Evolutionary conservation across 35 echinoderm and acorn worm genomes (phyloP), one percentile per base, ranked within the genome.

Genomic region (Eucidaris tribuloides): DNA sequence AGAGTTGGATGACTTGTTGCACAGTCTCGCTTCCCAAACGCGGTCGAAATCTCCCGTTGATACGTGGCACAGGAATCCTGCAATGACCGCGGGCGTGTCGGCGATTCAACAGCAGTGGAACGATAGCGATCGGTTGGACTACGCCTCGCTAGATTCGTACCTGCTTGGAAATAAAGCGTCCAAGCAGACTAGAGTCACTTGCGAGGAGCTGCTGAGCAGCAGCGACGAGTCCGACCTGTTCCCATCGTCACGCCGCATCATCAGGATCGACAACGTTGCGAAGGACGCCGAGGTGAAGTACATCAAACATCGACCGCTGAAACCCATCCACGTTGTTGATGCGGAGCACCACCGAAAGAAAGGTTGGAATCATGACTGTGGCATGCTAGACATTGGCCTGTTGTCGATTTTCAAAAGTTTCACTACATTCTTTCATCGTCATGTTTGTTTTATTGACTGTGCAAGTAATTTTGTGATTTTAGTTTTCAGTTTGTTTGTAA

Each of bases 271-370:
- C 29, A 89, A 89, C 27, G 79, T 89, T 11, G 77, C 79, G 5
- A 81, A 81, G 59, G 78, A 78, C 7, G 40, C 81, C 2, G 88
- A 91, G 29, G 81, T 88, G 46, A 83, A 54, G 52, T 91, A 91
- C 81, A 80, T 92, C 58, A 84, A 84, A 34, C 84, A 96, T 45
- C 86, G 77, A 77, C 93, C 93, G 1, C 46, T 96, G 79, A 96
- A 96, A 45, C 93, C 93, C 31, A 96, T 96, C 25, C 84, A 91
- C 58, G 65, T 82, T 46, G 93, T 96, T 29, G 93, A 96, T 76
- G 89, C 89, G 4, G 93, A 96, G 62, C 83, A 96, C 63, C 81
- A 74, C 28, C 78, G 84, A 42, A 62, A 89, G 29, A 96, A 96
- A 91, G 93, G 93, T 96, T 81, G 81, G 80, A 30, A 57, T 56